Evolutionary conservation across 23 tunicate species (phyloP).

Genomic region (Pegea sp.): DNA sequence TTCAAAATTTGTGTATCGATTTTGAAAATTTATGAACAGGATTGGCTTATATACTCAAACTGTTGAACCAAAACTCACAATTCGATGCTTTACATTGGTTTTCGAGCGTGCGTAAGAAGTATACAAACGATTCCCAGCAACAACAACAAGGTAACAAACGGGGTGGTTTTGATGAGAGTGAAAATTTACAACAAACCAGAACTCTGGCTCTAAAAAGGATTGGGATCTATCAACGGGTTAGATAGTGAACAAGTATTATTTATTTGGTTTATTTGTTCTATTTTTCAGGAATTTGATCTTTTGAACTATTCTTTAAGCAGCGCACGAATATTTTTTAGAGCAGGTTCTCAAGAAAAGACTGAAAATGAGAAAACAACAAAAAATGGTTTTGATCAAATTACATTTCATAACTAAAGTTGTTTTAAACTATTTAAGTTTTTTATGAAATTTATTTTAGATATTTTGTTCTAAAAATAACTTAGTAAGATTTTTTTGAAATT

Average conservation of each 20-base stretch:
- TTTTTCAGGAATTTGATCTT: conserved; percentile 65
- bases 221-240: conserved; percentile 49
- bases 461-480: no score
- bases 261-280: no score
- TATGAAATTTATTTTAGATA: no score
- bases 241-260: no score
- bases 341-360: conserved; percentile 10
- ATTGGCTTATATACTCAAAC: conserved; percentile 73
- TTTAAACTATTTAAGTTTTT: no score
- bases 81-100: conserved; percentile 87
- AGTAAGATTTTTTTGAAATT: no score
- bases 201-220: conserved; percentile 71
- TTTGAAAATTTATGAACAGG: conserved; percentile 7
- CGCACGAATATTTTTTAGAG: conserved; percentile 79
- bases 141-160: conserved; percentile 18
- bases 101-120: conserved; percentile 39
- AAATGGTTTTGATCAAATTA: conserved; percentile 1
- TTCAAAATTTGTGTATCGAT: not conserved
- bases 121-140: conserved; percentile 13
- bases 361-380: conserved; percentile 22
- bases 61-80: conserved; percentile 46
- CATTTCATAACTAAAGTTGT: no score
- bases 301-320: conserved; percentile 70
- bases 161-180: conserved; percentile 17
- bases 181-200: conserved; percentile 53